A percentile compares a stretch with the other conserved stretches of the same genome.
Evolutionary conservation across 2,797 vertebrate species (phyloP).

Genomic region (Sebastes kiyomatsui): DNA sequence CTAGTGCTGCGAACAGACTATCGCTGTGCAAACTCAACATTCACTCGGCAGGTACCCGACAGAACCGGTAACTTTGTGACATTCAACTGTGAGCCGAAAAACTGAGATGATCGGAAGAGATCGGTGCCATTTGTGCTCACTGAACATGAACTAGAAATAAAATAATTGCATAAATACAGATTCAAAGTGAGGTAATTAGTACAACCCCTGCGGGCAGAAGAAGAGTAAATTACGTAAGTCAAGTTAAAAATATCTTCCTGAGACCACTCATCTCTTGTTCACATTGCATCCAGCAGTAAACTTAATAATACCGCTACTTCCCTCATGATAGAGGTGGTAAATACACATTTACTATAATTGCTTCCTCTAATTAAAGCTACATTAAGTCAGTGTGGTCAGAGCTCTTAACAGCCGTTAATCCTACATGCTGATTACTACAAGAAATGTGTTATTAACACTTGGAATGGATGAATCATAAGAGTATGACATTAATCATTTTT

Average conservation of each 20-base stretch:
- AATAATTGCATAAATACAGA: slow-evolving; percentile 2
- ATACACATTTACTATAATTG: neutral
- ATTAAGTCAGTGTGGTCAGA: slow-evolving; percentile 4
- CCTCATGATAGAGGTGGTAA: neutral
- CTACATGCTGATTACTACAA: neutral
- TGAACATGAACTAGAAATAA: neutral
- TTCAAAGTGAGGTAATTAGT: slow-evolving; percentile 39
- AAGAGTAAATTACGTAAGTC: slow-evolving; percentile 28
- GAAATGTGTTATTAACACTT: slow-evolving; percentile 22
- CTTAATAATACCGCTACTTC: neutral
- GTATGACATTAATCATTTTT: slow-evolving; percentile 11
- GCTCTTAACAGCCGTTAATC: neutral
- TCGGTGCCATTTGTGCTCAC: neutral
- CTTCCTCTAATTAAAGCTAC: neutral
- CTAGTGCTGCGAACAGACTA: neutral
- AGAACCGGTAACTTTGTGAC: slow-evolving; percentile 15
- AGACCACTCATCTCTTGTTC: slow-evolving; percentile 9
- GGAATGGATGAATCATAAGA: slow-evolving; percentile 43
- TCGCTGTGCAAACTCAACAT: slow-evolving; percentile 24
- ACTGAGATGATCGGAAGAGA: neutral
- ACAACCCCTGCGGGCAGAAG: neutral
- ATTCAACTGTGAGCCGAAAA: slow-evolving; percentile 9
- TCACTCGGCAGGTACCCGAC: slow-evolving; percentile 23
- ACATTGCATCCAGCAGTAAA: slow-evolving; percentile 1
- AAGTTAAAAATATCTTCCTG: slow-evolving; percentile 50